Base-by-base conservation (phyloP, 2,113 vertebrate genomes). In the Falco punctatus region DNA sequence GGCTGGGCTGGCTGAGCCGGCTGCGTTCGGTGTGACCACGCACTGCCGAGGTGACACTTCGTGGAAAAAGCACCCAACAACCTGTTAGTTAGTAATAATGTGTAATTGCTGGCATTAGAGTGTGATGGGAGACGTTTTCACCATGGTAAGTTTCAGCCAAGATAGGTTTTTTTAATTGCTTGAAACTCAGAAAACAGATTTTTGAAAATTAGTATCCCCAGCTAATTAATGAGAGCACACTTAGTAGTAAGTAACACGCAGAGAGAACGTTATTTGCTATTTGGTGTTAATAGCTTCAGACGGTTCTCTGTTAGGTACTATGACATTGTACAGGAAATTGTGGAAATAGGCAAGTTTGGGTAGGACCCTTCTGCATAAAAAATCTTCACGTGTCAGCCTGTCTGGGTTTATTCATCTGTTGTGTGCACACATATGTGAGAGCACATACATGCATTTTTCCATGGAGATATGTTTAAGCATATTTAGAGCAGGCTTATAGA, bases 161-260 rank as follows among this genome's bases (percentile, higher is more conserved):
- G 75, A n/a, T 5, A 40, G 24, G 9, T 32, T 6, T 32, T 6
- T 64, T 38, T 35, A 52, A 30, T 69, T 46, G 22, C 30, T 35
- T 75, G 40, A 69, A 42, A 79, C 42, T 24, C n/a, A 8, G 44
- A 66, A 66, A 33, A 38, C 5, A 5, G n/a, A 9, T 19, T 8
- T 79, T 28, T 16, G 32, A 49, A 67, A 58, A 14, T 22, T 10
- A 24, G 2, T 15, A 15, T 28, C 21, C 73, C 32, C 46, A 58
- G 1, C 13, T 57, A 40, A 54, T 40, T 46, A 35, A 33, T 11
- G 52, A 69, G 44, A 14, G 4, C 0, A 0, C n/a, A 6, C 15
- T 49, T 71, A 24, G 7, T 15, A 59, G n/a, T 40, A 40, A 24
- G 10, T 49, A 80, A 33, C 27, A 28, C 32, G 9, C 7, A 9